phyloP scores from a whole-genome alignment of 2,888 invertebrate species.

The Agrilus mali region DNA sequence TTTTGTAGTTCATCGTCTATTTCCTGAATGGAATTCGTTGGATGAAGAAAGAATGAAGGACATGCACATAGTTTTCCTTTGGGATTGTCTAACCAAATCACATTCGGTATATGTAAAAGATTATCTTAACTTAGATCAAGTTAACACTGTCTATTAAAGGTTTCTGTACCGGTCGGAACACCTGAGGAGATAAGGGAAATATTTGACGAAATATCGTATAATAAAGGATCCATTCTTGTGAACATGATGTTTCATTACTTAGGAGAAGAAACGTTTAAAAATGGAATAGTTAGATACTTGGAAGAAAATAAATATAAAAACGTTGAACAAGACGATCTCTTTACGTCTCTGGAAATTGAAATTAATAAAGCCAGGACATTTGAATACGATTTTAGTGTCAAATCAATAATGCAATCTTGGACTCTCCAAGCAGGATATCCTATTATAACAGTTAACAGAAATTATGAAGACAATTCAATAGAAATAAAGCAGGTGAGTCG shows the following conservation, averaged over 20 bases:
- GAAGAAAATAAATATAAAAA: slow-evolving; percentile 51
- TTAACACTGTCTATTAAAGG: slow-evolving; percentile 26
- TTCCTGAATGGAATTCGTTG: slow-evolving; percentile 53
- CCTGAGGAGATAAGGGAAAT: slow-evolving; percentile 71
- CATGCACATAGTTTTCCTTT: slow-evolving; percentile 45
- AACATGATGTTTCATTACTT: slow-evolving; percentile 86
- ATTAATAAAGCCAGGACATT: slow-evolving; percentile 39
- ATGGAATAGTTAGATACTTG: slow-evolving; percentile 56
- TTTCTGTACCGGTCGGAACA: slow-evolving; percentile 57
- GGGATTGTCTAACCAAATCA: slow-evolving; percentile 62
- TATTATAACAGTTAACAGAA: slow-evolving; percentile 49
- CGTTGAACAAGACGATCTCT: slow-evolving; percentile 76
- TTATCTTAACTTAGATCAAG: no score
- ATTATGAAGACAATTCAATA: slow-evolving; percentile 41
- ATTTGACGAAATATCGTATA: slow-evolving; percentile 76
- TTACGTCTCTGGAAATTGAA: slow-evolving; percentile 54
- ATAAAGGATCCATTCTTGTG: slow-evolving; percentile 73
- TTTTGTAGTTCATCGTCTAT: slow-evolving; percentile 44
- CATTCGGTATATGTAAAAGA: slow-evolving; percentile 49
- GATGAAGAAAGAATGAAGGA: slow-evolving; percentile 44
- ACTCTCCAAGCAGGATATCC: slow-evolving; percentile 78
- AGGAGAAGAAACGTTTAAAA: slow-evolving; percentile 60
- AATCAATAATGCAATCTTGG: slow-evolving; percentile 77
- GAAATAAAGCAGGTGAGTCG: no score
- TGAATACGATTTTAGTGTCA: slow-evolving; percentile 46